phyloP scores from a whole-genome alignment of 2,113 vertebrate genomes.

The Pelecanoides urinatrix region DNA sequence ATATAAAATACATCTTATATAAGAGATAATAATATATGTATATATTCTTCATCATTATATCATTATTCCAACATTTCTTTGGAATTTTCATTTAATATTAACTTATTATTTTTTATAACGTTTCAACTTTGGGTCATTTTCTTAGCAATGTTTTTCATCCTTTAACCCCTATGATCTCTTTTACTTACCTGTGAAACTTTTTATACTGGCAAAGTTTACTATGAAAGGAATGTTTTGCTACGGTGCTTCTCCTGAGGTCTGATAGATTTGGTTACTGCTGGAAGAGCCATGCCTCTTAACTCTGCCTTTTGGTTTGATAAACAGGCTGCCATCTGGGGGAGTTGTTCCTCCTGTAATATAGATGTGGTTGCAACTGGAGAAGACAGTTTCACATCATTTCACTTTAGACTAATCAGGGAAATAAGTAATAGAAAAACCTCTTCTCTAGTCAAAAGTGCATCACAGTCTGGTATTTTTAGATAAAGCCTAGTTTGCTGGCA shows the following conservation, averaged over 20 bases:
- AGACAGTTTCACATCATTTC: background rate
- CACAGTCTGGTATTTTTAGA: background rate
- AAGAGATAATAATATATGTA: background rate
- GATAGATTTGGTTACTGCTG: background rate
- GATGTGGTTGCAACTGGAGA: background rate
- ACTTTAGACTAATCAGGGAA: background rate
- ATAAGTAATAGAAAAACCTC: background rate
- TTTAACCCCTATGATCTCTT: background rate
- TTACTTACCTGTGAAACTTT: background rate
- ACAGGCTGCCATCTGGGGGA: background rate
- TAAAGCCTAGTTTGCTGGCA: background rate
- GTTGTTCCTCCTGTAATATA: background rate
- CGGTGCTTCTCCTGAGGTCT: background rate
- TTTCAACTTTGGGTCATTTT: background rate
- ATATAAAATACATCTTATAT: background rate
- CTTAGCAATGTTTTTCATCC: background rate
- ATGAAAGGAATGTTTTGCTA: background rate
- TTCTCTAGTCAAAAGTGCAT: background rate
- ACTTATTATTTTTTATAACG: background rate
- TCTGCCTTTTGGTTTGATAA: background rate
- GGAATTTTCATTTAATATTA: background rate
- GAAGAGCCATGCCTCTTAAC: background rate
- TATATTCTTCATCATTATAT: background rate
- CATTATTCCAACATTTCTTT: background rate
- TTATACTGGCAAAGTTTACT: background rate